Base-by-base conservation (phyloP, 2,797 vertebrate genomes). In the Arrhamphus sclerolepis region DNA sequence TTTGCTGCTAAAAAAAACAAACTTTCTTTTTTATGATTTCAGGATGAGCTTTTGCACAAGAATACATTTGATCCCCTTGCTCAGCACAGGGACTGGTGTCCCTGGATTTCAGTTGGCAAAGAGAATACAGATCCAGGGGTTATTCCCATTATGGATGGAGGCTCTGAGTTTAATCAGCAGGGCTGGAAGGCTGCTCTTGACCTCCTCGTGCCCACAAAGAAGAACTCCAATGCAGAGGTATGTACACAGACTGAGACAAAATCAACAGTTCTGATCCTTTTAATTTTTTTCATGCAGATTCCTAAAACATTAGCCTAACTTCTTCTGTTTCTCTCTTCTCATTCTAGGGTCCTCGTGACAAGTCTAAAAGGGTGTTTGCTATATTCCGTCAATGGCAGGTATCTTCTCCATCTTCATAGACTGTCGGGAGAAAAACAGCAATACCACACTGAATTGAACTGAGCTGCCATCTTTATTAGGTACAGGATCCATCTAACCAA, bases 81-180 rank as follows among this genome's bases (percentile, higher is more conserved):
- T 31, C 97, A 99, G 84, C 97, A 99, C 80, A 93, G 96, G 7
- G 95, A 96, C 70, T 99, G 97, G 97, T 99, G 97, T 77, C 97
- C 97, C 7, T 99, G 97, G 97, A 89, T 98, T 54, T 93, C 85
- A 0, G 9, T 70, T 0, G 86, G 85, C 21, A 90, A 86, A 43
- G 80, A 86, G 26, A 78, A 92, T 72, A 57, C n/a, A 4, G 66
- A 87, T 51, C 82, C 84, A 13, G 72, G 75, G 7, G 44, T 57
- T 0, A 9, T 57, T 2, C 39, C 79, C 2, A 2, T 54, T 34
- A 47, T 60, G n/a, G 80, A 59, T 9, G 57, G 62, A 29, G 80
- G 52, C 11, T 62, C 77, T 0, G 57, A 57, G 0, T 46, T 70
- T 57, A 72, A 87, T 71, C 88, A 89, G 70, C 92, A 91, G 0